Percentiles rank a stretch among this genome's conserved stretches.
Conservation (phyloP, 30 jellyfish, hydroid and myxozoan genomes). For the Aurelia aurita complex sp. Pacific region DNA sequence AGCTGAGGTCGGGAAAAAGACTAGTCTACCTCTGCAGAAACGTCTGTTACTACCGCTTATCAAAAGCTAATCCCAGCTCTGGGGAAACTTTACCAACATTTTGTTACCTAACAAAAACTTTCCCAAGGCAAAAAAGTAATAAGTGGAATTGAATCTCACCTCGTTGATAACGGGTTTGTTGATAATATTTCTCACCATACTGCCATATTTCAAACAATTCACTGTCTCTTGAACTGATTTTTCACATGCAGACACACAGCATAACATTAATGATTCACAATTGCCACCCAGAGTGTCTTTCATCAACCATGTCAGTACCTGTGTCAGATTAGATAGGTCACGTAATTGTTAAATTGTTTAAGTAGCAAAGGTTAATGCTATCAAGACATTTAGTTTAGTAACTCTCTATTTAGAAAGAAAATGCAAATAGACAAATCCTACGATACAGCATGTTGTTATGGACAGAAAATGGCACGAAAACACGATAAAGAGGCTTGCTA, state of each 20-base stretch:
- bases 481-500: too few relatives aligned
- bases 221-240: constrained; percentile 80
- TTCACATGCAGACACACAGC: constrained; percentile 87
- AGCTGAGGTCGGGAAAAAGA: too few relatives aligned
- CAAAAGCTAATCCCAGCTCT: too few relatives aligned
- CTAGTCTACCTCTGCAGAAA: too few relatives aligned
- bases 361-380: too few relatives aligned
- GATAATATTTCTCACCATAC: constrained; percentile 91
- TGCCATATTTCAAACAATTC: constrained; percentile 83
- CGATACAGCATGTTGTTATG: too few relatives aligned
- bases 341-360: background rate
- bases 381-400: background rate
- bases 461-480: too few relatives aligned
- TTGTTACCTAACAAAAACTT: too few relatives aligned
- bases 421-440: too few relatives aligned
- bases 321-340: constrained; percentile 2
- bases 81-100: too few relatives aligned
- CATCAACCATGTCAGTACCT: constrained; percentile 96
- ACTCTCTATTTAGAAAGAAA: too few relatives aligned
- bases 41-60: too few relatives aligned
- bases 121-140: background rate
- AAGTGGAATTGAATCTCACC: constrained; percentile 46
- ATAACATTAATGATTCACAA: constrained; percentile 89
- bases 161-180: constrained; percentile 91
- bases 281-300: constrained; percentile 99